Evolutionary conservation across 1,140 invertebrate genomes (phyloP), one percentile per base, ranked within the genome.

Genomic region (Apis laboriosa): DNA sequence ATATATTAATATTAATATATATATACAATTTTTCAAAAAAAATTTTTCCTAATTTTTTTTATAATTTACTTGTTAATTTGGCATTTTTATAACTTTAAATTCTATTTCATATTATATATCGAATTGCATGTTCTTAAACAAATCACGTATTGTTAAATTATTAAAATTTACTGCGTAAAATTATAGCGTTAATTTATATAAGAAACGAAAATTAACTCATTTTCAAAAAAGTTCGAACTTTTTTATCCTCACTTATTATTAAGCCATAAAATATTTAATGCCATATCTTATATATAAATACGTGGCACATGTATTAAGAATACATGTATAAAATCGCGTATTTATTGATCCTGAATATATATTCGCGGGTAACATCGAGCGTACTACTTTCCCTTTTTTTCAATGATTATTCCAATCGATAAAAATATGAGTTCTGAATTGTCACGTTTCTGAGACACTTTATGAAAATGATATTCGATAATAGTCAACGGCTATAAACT

Each of bases 381-480:
- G 73, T 60, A 64, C 43, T 51, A 81, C 73, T 77, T 82, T 77
- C 60, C 63, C 43, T 70, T 61, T 49, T 72, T 53, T 60, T n/a
- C 43, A 49, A 17, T 21, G 24, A 63, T 21, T 21, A 11, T 51
- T 55, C 24, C 64, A 55, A 77, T 77, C 80, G 56, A 82, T 82
- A 82, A 24, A 3, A 60, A 77, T 53, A 53, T 24, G n/a, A 7
- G 55, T 15, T 3, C 43, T 5, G n/a, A 11, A 2, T 56, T 34
- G 71, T 77, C 61, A 66, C 61, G 24, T 55, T 77, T 9, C 61
- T 43, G 51, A 19, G 51, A 34, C 61, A 66, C 19, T 21, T 9
- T 4, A 19, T 61, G 21, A 12, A 55, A 53, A 72, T 5, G 21
- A 15, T 13, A 19, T 58, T 58, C 19, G 55, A 49, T 51, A 49